Evolutionary conservation across 1,140 invertebrate genomes (phyloP).

Genomic region (Magallana angulata): DNA sequence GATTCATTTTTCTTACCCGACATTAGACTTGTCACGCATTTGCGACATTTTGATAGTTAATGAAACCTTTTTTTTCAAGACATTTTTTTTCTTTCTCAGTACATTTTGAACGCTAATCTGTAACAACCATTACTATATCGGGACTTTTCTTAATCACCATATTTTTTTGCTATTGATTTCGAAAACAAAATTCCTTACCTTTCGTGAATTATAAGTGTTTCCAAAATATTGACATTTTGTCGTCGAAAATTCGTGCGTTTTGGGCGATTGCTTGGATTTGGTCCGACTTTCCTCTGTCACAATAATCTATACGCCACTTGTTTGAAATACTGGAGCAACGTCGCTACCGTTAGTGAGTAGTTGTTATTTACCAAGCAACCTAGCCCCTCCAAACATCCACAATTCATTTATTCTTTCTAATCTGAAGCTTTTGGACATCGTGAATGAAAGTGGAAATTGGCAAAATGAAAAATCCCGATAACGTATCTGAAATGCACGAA

Average conservation of each 20-base stretch:
- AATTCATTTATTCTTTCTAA: slow-evolving; percentile 10
- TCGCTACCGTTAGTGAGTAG: not conserved
- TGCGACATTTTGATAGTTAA: not conserved
- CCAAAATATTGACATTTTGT: not conserved
- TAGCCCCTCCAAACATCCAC: not conserved
- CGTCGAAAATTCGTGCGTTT: not conserved
- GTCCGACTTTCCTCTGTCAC: slow-evolving; percentile 21
- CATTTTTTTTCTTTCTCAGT: too few species aligned
- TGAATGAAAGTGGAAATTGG: not conserved
- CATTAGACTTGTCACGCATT: not conserved
- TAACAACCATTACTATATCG: too few species aligned
- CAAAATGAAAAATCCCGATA: not conserved
- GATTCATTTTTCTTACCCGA: not conserved
- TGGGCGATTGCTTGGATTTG: not conserved
- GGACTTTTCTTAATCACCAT: too few species aligned
- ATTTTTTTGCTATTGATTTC: too few species aligned
- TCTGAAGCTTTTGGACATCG: not conserved
- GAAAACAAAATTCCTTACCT: not conserved
- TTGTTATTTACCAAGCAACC: not conserved
- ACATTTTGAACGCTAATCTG: too few species aligned
- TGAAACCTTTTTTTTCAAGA: too few species aligned
- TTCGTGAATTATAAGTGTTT: not conserved
- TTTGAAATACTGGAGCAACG: not conserved
- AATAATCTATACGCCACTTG: not conserved
- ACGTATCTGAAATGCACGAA: slow-evolving; percentile 22